Evolutionary conservation across 2,797 vertebrate genomes (phyloP).

Genomic region (Gymnocypris eckloni): DNA sequence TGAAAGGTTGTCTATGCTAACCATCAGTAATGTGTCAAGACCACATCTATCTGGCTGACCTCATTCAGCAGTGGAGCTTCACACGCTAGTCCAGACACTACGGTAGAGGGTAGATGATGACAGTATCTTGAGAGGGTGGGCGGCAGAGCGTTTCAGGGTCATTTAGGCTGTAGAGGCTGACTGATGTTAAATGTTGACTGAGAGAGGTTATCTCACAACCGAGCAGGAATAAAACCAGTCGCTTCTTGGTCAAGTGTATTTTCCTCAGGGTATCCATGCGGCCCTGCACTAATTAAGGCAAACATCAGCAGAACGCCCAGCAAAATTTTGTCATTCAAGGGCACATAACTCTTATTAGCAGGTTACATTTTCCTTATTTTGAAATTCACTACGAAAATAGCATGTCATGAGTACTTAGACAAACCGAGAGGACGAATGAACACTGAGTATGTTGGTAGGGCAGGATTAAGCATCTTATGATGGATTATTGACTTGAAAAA

Average conservation of each 20-base stretch:
- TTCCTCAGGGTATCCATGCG: slow-evolving; percentile 35
- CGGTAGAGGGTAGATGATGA: not conserved
- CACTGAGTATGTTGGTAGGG: not conserved
- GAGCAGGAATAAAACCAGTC: slow-evolving; percentile 9
- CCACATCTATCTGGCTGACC: slow-evolving; percentile 26
- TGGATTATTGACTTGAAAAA: slow-evolving; percentile 38
- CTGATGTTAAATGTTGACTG: slow-evolving; percentile 35
- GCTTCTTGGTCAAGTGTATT: slow-evolving; percentile 35
- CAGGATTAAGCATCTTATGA: slow-evolving; percentile 15
- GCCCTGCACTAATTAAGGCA: slow-evolving; percentile 37
- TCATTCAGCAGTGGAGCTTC: slow-evolving; percentile 18
- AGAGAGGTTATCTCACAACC: slow-evolving; percentile 28
- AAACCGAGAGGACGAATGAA: slow-evolving; percentile 7
- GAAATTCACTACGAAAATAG: slow-evolving; percentile 3
- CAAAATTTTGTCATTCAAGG: slow-evolving; percentile 36
- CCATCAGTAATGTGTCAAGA: slow-evolving; percentile 35
- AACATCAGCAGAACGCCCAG: slow-evolving; percentile 34
- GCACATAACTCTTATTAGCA: not conserved
- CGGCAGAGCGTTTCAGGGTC: slow-evolving; percentile 33
- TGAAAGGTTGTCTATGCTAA: slow-evolving; percentile 36
- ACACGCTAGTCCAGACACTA: not conserved
- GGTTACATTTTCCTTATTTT: slow-evolving; percentile 2
- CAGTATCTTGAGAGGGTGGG: slow-evolving; percentile 18
- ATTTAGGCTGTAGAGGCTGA: slow-evolving; percentile 23
- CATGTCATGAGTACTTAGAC: not conserved